Base-by-base conservation (phyloP, 2,888 invertebrate species). In the Galeruca laticollis region DNA sequence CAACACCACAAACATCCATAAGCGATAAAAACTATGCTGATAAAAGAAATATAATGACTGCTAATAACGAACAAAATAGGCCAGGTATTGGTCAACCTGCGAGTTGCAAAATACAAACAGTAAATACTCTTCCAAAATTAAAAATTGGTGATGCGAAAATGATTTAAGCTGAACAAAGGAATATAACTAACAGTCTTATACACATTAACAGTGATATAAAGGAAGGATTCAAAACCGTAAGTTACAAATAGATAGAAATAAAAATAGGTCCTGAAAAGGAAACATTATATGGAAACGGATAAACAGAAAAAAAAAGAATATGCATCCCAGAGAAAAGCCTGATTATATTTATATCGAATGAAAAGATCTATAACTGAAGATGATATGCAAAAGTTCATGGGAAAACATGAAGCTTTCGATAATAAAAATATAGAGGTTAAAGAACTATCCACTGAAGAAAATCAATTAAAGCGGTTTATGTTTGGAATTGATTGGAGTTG, bases 381-480 rank as follows among this genome's bases (percentile, higher is more conserved):
- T 20, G 40, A 60, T 60, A 37, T 60, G 9, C 11, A 37, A 18
- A 37, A 60, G 37, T 57, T 57, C 57, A 57, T 57, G 31, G 31
- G 3, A 21, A 57, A 57, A 26, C 57, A 57, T 26, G 57, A 31
- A 11, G 57, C 31, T 9, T 59, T 66, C 31, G 40, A 31, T 10
- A 40, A 64, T 2, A 43, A 54, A 15, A 1, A 43, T 13, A 13
- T 56, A 37, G n/a, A 20, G 13, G 40, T 64, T 13, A 57, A 57
- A 18, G 64, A 64, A 31, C 18, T 64, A 26, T 56, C 43, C 37
- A 54, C 63, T 15, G 3, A 52, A 20, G 63, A 63, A 54, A 37
- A 8, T 10, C 63, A 63, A 63, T 35, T 33, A 31, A 63, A 63
- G 37, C 54, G 63, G 18, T 63, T 63, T 35, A 63, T 63, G 63